Base-by-base conservation (phyloP, 2,888 invertebrate species). In the Entomobrya proxima region DNA sequence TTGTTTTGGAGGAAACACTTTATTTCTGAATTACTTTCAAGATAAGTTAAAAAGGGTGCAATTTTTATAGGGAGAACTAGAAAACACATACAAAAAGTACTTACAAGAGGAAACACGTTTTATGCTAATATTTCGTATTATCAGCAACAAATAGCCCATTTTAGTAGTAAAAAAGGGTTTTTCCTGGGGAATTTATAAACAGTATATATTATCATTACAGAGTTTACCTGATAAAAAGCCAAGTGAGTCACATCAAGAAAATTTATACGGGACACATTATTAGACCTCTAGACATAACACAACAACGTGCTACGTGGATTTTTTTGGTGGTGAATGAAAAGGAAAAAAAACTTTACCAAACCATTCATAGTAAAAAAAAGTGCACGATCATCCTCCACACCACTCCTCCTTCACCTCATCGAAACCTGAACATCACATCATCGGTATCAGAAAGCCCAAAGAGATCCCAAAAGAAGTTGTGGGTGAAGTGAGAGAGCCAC, bases 1-100 rank as follows among this genome's bases (percentile, higher is more conserved):
- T 81, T 76, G 50, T 82, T 64, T 64, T 69, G 72, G 72, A 67
- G 30, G 67, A 47, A 50, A 75, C 44, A 75, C 82, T 9, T 61
- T 64, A n/a, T 75, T 81, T 74, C 81, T 47, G 47, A 55, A 75
- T 74, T 75, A 52, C 58, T 47, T 77, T 67, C 64, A 11, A 69
- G 69, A 83, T 52, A 81, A 35, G 52, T 79, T 32, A 64, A 77
- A 85, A 85, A 79, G 85, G 85, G 85, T 85, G 85, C 79, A 85
- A 85, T 85, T 74, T 85, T 75, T 69, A 30, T 37, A 67, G 44
- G 21, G 74, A n/a, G 30, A 50, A 80, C 50, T 77, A 77, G 27
- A 82, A 81, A 32, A 40, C 47, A 82, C 35, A 30, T 30, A 44
- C 27, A 58, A 58, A 37, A 64, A 44, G 61, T 32, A 47, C 58